These are phyloP conservation scores for Magallana ariakensis DNA, from an alignment of 1,140 invertebrate genomes.

Conservation along the genomic window DNA sequence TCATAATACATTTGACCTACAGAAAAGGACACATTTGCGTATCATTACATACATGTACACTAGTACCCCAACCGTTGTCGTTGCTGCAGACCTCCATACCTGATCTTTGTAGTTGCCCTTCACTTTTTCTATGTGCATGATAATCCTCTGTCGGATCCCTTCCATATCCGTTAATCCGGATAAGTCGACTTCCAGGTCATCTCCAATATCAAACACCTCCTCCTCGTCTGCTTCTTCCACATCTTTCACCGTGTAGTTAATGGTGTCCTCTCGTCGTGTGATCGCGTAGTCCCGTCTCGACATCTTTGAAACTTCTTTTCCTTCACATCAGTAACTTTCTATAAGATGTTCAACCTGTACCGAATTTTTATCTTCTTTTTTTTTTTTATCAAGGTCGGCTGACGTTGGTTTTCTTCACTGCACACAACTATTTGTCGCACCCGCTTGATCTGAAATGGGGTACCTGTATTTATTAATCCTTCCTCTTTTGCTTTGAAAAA, in stretches of 20 bases:
- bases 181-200: constrained; percentile 34
- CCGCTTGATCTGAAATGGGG: too few relatives aligned
- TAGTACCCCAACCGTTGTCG: too few relatives aligned
- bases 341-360: too few relatives aligned
- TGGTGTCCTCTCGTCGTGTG: background rate
- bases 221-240: background rate
- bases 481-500: too few relatives aligned
- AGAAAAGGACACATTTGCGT: too few relatives aligned
- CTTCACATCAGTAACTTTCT: background rate
- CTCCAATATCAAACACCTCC: constrained; percentile 25
- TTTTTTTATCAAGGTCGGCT: too few relatives aligned
- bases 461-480: too few relatives aligned
- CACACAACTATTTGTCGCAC: too few relatives aligned
- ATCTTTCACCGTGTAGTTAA: background rate
- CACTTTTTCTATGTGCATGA: constrained; percentile 52
- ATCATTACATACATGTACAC: too few relatives aligned
- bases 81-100: background rate
- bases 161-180: constrained; percentile 36
- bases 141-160: constrained; percentile 47
- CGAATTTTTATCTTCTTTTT: too few relatives aligned
- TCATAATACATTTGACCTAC: too few relatives aligned
- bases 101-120: constrained; percentile 21
- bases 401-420: too few relatives aligned
- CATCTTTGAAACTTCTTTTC: background rate
- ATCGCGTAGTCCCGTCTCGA: background rate